Base-by-base conservation (phyloP, 2,888 invertebrate genomes). In the Acrobasis consociella region DNA sequence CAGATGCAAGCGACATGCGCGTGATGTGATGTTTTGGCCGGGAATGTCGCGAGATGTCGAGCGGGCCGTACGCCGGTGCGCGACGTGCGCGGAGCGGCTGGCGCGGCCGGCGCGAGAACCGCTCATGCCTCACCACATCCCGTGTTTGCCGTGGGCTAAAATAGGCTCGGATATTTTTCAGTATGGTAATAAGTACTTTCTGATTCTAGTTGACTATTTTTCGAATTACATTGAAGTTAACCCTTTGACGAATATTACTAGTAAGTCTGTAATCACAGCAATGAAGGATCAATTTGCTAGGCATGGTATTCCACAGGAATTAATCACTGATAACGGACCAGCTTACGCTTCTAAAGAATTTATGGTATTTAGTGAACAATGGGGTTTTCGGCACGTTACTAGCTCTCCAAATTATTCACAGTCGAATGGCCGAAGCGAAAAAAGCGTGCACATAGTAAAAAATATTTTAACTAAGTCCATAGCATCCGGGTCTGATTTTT, bases 11-110 rank as follows among this genome's bases (percentile, higher is more conserved):
- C 49, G 64, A 7, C 37, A 59, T 10, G 62, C 63, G 1, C 68
- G 73, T 0, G 69, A 76, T 0, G 72, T 76, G 0, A 69, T 77
- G 69, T 79, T 68, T 55, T 77, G 77, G 75, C 69, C 70, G 3
- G 72, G 73, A n/a, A 70, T 76, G 62, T 46, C 68, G 1, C 58
- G 58, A 0, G 73, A 75, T 50, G 62, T 76, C 1, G 75, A 76
- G 64, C 51, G 55, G 0, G 15, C 31, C 1, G 72, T 73, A 22
- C 68, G 70, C 13, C 42, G 62, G 1, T 74, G 77, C 55, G 39
- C n/a, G 2, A 60, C 65, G 38, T 72, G 72, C 31, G 62, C 65
- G 38, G 51, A 16, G 50, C 15, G 16, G n/a, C n/a, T n/a, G n/a
- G n/a, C n/a, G n/a, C n/a, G n/a, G 50, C 15, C 50, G 16, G 9